Conservation (phyloP, 1,140 invertebrate species). For the Drosophila repletoides region DNA sequence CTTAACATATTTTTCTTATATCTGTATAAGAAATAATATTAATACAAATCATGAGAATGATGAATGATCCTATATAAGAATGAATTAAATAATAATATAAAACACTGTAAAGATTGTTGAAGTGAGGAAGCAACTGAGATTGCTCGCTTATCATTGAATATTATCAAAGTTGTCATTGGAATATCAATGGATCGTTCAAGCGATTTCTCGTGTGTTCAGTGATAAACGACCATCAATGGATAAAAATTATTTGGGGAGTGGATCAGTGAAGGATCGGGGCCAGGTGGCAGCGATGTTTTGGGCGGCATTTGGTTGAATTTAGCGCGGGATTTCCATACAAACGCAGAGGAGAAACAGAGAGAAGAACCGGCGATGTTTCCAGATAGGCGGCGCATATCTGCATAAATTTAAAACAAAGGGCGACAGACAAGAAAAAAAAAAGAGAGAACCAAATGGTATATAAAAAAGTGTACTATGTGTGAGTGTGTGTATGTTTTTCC, state of each 20-base stretch:
- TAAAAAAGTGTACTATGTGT: slow-evolving; percentile 39
- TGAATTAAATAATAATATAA: background rate
- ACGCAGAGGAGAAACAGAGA: background rate
- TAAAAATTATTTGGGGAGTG: slow-evolving; percentile 2
- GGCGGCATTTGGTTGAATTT: slow-evolving; percentile 31
- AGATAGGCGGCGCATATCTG: slow-evolving; percentile 51
- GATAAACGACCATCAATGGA: slow-evolving; percentile 1
- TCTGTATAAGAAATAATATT: too few relatives aligned
- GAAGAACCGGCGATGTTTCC: slow-evolving; percentile 9
- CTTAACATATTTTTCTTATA: too few relatives aligned
- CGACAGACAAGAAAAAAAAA: slow-evolving; percentile 6
- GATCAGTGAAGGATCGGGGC: slow-evolving; percentile 23
- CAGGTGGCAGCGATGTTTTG: slow-evolving; percentile 28
- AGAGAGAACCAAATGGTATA: slow-evolving; percentile 29
- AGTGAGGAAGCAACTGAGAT: too few relatives aligned
- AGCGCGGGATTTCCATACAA: slow-evolving; percentile 40
- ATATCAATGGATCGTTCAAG: background rate
- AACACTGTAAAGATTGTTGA: background rate
- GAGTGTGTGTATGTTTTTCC: slow-evolving; percentile 46
- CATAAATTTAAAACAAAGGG: slow-evolving; percentile 53
- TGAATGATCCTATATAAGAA: too few relatives aligned
- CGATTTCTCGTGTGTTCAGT: background rate
- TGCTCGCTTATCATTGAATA: background rate
- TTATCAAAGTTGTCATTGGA: slow-evolving; percentile 3
- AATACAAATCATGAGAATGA: too few relatives aligned